These are phyloP conservation scores for Pandemis corylana DNA, from an alignment of 2,888 invertebrate species.

Conservation along the genomic window DNA sequence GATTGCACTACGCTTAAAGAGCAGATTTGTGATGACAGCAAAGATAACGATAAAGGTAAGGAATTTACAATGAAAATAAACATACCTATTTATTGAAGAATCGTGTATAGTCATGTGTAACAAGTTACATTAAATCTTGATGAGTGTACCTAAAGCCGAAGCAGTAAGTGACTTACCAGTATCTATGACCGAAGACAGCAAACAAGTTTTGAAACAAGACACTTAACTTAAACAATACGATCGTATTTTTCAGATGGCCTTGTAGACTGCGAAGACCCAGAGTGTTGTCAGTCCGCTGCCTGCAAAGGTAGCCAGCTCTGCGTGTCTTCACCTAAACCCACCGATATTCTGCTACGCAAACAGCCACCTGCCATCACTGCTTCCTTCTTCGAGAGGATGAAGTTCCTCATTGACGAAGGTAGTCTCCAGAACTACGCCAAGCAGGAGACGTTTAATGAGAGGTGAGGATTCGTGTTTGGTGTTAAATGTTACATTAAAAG, in stretches of 20 bases:
- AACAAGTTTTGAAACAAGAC: not conserved
- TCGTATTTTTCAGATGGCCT: slow-evolving; percentile 91
- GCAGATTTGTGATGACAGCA: slow-evolving; percentile 95
- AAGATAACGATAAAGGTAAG: slow-evolving; percentile 98
- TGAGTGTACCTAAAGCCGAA: too few species aligned
- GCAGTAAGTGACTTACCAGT: too few species aligned
- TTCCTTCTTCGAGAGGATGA: slow-evolving; percentile 99
- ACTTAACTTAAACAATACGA: not conserved
- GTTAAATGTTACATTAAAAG: slow-evolving; percentile 56
- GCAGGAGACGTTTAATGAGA: slow-evolving; percentile 98
- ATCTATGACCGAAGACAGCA: not conserved
- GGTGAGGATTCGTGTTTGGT: slow-evolving; percentile 87
- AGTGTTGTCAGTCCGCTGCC: slow-evolving; percentile 94
- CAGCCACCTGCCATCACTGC: slow-evolving; percentile 98
- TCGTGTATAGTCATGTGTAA: too few species aligned
- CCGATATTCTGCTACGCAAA: slow-evolving; percentile 96
- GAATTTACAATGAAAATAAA: not conserved
- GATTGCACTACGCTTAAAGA: slow-evolving; percentile 97
- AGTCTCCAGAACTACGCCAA: slow-evolving; percentile 99
- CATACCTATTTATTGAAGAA: too few species aligned
- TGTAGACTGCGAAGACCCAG: slow-evolving; percentile 98
- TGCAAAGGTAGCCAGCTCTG: slow-evolving; percentile 96
- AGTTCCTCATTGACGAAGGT: slow-evolving; percentile 98
- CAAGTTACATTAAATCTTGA: too few species aligned
- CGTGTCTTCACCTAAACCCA: slow-evolving; percentile 97